A percentile compares a stretch with the other conserved stretches of the same genome.
phyloP scores from a whole-genome alignment of 2,888 invertebrate species.

The Morinoia aosen region DNA sequence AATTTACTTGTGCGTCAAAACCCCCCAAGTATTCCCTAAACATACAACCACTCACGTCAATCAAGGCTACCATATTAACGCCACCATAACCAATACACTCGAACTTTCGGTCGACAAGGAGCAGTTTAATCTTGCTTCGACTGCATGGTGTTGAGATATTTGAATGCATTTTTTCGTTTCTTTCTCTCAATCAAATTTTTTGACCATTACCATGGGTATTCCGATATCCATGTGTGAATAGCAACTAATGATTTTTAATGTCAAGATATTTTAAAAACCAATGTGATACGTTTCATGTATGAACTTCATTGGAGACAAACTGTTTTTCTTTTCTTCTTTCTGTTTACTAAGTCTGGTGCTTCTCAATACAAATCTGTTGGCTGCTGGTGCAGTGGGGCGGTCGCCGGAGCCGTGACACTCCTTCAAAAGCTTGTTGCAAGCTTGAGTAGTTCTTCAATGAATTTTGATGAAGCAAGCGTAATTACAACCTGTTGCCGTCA shows the following conservation, averaged over 20 bases:
- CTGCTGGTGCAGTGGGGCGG: neutral
- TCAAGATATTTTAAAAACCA: too few relatives aligned
- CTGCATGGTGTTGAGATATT: too few relatives aligned
- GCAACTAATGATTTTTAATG: too few relatives aligned
- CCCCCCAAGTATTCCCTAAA: neutral
- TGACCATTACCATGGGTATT: too few relatives aligned
- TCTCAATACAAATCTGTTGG: neutral
- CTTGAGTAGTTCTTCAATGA: conserved; percentile 2
- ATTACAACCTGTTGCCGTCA: conserved; percentile 17
- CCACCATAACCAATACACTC: neutral
- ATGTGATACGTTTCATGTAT: too few relatives aligned
- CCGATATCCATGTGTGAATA: too few relatives aligned
- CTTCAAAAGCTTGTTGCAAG: neutral
- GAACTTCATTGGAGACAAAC: too few relatives aligned
- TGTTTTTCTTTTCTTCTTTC: too few relatives aligned
- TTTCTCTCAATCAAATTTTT: too few relatives aligned
- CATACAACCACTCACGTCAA: neutral
- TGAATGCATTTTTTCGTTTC: too few relatives aligned
- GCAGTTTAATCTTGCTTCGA: neutral
- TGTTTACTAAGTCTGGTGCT: too few relatives aligned
- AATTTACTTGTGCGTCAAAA: too few relatives aligned
- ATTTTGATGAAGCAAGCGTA: conserved; percentile 6
- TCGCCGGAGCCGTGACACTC: neutral
- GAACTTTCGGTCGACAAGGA: neutral
- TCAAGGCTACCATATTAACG: neutral